Evolutionary conservation across 2,797 vertebrate genomes (phyloP).

Genomic region (Gambusia yucatana): DNA sequence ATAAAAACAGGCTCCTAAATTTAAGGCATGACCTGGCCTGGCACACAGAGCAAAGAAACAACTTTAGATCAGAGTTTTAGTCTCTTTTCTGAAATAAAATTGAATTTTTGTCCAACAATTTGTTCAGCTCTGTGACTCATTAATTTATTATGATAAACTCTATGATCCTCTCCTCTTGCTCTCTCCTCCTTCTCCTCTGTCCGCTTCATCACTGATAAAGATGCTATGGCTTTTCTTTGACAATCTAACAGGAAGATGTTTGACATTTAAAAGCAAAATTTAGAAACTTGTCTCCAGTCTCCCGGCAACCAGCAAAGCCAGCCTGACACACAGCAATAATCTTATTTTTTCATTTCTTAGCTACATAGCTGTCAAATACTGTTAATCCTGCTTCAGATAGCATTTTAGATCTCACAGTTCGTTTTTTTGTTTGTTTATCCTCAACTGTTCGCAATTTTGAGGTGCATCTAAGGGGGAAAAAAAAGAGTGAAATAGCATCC

Average conservation of each 20-base stretch:
- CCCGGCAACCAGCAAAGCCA: neutral
- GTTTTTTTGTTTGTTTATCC: neutral
- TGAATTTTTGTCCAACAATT: neutral
- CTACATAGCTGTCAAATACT: neutral
- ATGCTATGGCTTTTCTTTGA: neutral
- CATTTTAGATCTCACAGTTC: neutral
- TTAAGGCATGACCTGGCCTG: neutral
- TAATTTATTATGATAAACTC: neutral
- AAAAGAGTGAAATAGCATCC: neutral
- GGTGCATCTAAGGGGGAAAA: neutral
- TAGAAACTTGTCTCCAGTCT: neutral
- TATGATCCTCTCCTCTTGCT: neutral
- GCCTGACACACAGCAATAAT: neutral
- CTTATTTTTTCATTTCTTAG: neutral
- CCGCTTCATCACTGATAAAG: neutral
- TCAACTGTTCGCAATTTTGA: neutral
- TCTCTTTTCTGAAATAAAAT: neutral
- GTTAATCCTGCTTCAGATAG: neutral
- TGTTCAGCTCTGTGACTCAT: neutral
- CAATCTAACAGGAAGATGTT: neutral
- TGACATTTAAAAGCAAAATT: neutral
- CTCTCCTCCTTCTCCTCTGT: neutral
- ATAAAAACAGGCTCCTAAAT: neutral
- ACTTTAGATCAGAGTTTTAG: neutral
- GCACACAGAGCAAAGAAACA: neutral